These are phyloP conservation scores for Falcaria lacertinaria DNA, from an alignment of 2,888 invertebrate genomes.

Conservation along the genomic window DNA sequence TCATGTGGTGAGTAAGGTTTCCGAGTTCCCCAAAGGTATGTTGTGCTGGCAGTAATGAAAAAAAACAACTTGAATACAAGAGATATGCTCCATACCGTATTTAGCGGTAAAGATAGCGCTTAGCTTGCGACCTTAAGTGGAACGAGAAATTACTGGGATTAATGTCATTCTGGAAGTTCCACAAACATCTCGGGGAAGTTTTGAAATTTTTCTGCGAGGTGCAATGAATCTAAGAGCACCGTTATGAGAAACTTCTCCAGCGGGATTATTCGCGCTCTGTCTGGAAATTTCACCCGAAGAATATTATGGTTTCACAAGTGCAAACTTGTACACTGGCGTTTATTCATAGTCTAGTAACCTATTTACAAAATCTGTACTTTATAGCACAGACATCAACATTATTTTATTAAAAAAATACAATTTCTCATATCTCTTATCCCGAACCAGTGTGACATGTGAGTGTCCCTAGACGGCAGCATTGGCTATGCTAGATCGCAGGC, in stretches of 20 bases:
- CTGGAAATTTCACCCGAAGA: conserved; percentile 34
- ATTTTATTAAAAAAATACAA: too few species aligned
- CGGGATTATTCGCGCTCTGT: conserved; percentile 47
- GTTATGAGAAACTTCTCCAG: conserved; percentile 66
- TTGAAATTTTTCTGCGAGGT: conserved; percentile 59
- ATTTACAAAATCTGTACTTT: too few species aligned
- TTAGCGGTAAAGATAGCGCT: conserved; percentile 30
- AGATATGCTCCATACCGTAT: too few species aligned
- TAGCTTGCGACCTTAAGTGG: conserved; percentile 37
- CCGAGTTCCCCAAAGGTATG: too few species aligned
- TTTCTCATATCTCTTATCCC: too few species aligned
- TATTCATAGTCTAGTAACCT: conserved; percentile 16
- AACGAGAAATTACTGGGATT: conserved; percentile 51
- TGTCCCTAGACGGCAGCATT: too few species aligned
- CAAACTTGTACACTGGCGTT: conserved; percentile 24
- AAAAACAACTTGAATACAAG: too few species aligned
- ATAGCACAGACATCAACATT: too few species aligned
- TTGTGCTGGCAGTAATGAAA: too few species aligned
- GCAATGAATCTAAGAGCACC: conserved; percentile 64
- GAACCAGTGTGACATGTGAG: too few species aligned
- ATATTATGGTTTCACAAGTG: conserved; percentile 40
- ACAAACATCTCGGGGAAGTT: conserved; percentile 54
- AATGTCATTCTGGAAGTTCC: conserved; percentile 59
- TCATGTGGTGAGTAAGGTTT: too few species aligned
- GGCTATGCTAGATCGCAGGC: too few species aligned